A percentile compares a stretch with the other conserved stretches of the same genome.
phyloP scores from a whole-genome alignment of 2,113 vertebrate species.

The Hirundichthys speculiger region DNA sequence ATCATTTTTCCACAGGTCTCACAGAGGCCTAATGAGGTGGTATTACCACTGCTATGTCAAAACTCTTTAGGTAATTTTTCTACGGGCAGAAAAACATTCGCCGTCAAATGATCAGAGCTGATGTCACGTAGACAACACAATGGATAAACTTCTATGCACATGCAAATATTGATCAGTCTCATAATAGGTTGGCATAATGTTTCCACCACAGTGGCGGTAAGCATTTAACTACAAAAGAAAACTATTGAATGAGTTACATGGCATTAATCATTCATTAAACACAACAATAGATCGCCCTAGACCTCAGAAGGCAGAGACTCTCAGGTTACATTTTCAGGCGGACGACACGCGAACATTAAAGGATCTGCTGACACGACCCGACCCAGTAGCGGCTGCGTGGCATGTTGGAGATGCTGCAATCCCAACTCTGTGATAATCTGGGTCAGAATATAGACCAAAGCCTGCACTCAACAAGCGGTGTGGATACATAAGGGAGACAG shows the following conservation, averaged over 20 bases:
- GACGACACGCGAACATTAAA: neutral
- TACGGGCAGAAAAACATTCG: too few relatives aligned
- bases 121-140: too few relatives aligned
- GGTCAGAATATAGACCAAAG: constrained; percentile 47
- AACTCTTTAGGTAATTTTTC: too few relatives aligned
- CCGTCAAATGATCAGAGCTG: too few relatives aligned
- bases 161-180: too few relatives aligned
- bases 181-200: neutral
- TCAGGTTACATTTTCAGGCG: constrained; percentile 22
- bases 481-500: constrained; percentile 20
- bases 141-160: too few relatives aligned
- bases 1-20: neutral
- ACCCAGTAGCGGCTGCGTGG: neutral
- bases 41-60: too few relatives aligned
- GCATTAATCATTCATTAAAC: constrained; percentile 58
- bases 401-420: constrained; percentile 6
- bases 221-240: constrained; percentile 20
- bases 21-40: too few relatives aligned
- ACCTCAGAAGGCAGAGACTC: constrained; percentile 14
- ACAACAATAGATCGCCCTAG: constrained; percentile 1
- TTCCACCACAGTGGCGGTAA: neutral
- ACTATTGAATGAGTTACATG: constrained; percentile 27
- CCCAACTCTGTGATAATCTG: constrained; percentile 28
- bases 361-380: neutral
- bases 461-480: constrained; percentile 48